Evolutionary conservation across 2,113 vertebrate genomes (phyloP).

Genomic region (Urocynchramus pylzowi): DNA sequence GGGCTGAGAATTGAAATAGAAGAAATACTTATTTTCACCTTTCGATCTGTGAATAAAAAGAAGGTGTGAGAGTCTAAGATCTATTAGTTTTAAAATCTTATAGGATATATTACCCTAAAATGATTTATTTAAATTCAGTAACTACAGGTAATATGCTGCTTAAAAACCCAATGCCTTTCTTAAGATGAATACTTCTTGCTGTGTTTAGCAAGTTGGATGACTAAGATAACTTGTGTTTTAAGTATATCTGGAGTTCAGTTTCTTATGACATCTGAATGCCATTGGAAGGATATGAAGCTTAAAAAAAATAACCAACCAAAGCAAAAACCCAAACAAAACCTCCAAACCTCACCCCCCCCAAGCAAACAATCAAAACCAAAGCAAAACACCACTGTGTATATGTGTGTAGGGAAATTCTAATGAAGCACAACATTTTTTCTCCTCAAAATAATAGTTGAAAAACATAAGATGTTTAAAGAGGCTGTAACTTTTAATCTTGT

Average conservation of each 20-base stretch:
- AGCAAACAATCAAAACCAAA: not conserved
- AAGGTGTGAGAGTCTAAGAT: not conserved
- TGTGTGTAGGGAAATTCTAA: not conserved
- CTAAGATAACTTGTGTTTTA: not conserved
- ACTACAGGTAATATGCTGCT: constrained; percentile 8
- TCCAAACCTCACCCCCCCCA: too few species aligned
- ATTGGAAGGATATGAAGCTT: not conserved
- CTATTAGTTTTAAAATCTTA: constrained; percentile 46
- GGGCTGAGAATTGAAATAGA: constrained; percentile 45
- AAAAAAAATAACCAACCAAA: not conserved
- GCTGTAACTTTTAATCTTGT: not conserved
- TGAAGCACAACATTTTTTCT: not conserved
- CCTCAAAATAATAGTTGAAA: not conserved
- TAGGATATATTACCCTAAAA: constrained; percentile 41
- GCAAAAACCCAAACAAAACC: not conserved
- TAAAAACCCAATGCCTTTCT: not conserved
- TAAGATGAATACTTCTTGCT: not conserved
- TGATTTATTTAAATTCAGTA: constrained; percentile 45
- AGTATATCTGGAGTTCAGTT: not conserved
- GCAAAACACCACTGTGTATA: rapidly evolving
- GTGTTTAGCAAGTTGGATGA: not conserved
- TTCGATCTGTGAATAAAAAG: constrained; percentile 54
- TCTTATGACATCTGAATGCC: not conserved
- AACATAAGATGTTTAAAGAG: not conserved
- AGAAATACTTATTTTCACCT: constrained; percentile 47